Evolutionary conservation across 2,797 vertebrate species (phyloP).

Genomic region (Gila robusta): DNA sequence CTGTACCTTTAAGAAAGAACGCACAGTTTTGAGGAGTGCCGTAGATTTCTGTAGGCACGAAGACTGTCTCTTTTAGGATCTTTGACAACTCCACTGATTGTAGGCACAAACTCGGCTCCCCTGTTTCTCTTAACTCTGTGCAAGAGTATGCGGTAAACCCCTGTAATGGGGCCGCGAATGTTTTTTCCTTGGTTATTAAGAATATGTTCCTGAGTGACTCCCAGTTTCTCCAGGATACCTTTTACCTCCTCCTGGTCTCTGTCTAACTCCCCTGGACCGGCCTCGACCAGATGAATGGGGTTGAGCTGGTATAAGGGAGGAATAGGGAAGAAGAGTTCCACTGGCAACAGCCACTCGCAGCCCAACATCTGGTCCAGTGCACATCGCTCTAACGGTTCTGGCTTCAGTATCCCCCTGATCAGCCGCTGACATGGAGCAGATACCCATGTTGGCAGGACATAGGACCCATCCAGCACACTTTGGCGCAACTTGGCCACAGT

Average conservation of each 20-base stretch:
- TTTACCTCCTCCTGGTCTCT: slow-evolving; percentile 84
- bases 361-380: slow-evolving; percentile 89
- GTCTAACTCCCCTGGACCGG: slow-evolving; percentile 67
- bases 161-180: slow-evolving; percentile 83
- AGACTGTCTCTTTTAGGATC: slow-evolving; percentile 82
- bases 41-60: slow-evolving; percentile 81
- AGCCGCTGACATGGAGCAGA: slow-evolving; percentile 88
- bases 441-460: slow-evolving; percentile 82
- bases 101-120: slow-evolving; percentile 81
- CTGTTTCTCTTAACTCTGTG: slow-evolving; percentile 85
- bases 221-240: slow-evolving; percentile 82
- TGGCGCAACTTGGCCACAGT: slow-evolving; percentile 90
- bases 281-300: slow-evolving; percentile 77
- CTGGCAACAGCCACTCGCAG: slow-evolving; percentile 91
- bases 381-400: slow-evolving; percentile 78
- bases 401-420: slow-evolving; percentile 87
- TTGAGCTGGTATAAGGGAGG: slow-evolving; percentile 76
- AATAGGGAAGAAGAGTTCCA: slow-evolving; percentile 82
- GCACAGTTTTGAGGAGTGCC: slow-evolving; percentile 92
- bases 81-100: slow-evolving; percentile 82
- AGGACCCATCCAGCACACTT: slow-evolving; percentile 85
- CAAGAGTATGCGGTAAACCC: slow-evolving; percentile 88
- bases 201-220: slow-evolving; percentile 85
- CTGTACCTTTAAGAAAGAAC: slow-evolving; percentile 68
- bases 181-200: slow-evolving; percentile 80